These are phyloP conservation scores for Deroplatys truncata DNA, from an alignment of 2,888 invertebrate genomes.

Conservation along the genomic window DNA sequence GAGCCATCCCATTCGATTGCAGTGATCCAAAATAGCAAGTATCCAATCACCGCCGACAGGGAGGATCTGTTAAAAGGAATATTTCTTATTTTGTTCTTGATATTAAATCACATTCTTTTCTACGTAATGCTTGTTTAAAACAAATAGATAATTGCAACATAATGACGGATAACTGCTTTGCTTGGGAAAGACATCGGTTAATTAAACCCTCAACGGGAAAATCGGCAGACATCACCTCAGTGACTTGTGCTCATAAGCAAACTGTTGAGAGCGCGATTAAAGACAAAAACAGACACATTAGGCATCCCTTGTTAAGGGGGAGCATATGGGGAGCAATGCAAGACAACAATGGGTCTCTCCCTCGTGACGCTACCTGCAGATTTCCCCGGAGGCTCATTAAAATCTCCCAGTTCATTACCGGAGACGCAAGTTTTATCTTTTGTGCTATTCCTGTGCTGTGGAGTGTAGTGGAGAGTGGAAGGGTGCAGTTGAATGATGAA, in stretches of 20 bases:
- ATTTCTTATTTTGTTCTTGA: too few relatives aligned
- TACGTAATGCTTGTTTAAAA: too few relatives aligned
- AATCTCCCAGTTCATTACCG: background rate
- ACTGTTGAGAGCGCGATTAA: background rate
- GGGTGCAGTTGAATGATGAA: background rate
- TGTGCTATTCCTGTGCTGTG: background rate
- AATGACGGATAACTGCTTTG: too few relatives aligned
- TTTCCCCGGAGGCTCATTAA: background rate
- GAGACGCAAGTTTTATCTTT: background rate
- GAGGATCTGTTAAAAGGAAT: too few relatives aligned
- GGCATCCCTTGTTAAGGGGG: background rate
- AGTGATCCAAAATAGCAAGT: too few relatives aligned
- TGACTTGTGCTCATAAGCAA: background rate
- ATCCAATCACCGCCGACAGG: too few relatives aligned
- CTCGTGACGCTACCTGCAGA: background rate
- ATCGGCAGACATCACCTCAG: background rate
- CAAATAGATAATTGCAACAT: too few relatives aligned
- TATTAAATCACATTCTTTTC: too few relatives aligned
- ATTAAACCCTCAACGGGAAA: background rate
- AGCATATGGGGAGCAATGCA: background rate
- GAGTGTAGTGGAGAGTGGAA: background rate
- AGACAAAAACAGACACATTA: background rate
- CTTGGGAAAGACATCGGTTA: background rate
- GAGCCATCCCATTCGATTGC: too few relatives aligned
- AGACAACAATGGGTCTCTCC: background rate